Conservation (phyloP, 2,113 vertebrate species). For the Datnioides undecimradiatus region DNA sequence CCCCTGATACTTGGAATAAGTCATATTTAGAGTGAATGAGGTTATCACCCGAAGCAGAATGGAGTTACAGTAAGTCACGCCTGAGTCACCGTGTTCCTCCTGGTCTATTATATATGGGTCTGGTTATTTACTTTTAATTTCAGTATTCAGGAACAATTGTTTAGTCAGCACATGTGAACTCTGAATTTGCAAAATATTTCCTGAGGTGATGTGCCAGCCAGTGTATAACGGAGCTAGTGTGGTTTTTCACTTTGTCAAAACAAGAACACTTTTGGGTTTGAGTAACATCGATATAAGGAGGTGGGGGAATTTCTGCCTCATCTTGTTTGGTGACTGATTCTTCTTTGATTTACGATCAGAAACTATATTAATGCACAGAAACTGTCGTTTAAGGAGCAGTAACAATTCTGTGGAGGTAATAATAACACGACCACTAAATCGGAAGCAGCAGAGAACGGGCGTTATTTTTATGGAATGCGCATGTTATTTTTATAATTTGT, state of each 20-base stretch:
- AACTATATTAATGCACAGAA: slow-evolving; percentile 81
- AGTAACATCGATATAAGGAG: slow-evolving; percentile 77
- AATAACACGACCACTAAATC: not conserved
- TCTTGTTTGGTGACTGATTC: slow-evolving; percentile 76
- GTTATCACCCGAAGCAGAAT: slow-evolving; percentile 56
- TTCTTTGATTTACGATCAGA: slow-evolving; percentile 74
- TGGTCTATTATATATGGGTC: slow-evolving; percentile 52
- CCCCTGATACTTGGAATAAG: slow-evolving; percentile 47
- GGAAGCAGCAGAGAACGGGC: not conserved
- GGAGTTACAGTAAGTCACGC: slow-evolving; percentile 68
- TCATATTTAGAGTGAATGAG: slow-evolving; percentile 49
- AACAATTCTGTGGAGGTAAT: slow-evolving; percentile 33
- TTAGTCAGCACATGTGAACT: slow-evolving; percentile 75
- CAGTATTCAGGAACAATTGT: slow-evolving; percentile 58
- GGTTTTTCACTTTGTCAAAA: slow-evolving; percentile 92
- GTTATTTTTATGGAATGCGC: not conserved
- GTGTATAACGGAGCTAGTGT: slow-evolving; percentile 80
- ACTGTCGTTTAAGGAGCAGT: slow-evolving; percentile 69
- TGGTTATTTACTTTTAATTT: slow-evolving; percentile 78
- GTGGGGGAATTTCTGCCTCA: slow-evolving; percentile 75
- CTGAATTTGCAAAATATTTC: slow-evolving; percentile 83
- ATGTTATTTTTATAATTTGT: slow-evolving; percentile 1
- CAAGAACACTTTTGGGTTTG: slow-evolving; percentile 87
- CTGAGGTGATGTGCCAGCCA: slow-evolving; percentile 83
- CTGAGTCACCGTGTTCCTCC: slow-evolving; percentile 63